Base-by-base conservation (phyloP, 2,113 vertebrate genomes). In the Pardalotus punctatus region DNA sequence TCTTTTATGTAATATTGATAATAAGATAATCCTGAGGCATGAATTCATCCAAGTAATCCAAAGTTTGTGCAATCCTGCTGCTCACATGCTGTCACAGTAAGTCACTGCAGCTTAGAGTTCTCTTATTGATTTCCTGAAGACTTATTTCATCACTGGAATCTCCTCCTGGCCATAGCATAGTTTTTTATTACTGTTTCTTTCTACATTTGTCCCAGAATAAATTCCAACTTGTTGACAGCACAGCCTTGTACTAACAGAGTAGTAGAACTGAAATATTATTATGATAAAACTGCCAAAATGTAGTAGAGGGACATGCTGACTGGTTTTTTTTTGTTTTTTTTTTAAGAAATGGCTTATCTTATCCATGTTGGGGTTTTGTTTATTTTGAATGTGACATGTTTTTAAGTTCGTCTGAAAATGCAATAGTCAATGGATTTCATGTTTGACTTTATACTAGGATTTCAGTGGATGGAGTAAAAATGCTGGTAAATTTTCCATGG, bases 101-200 rank as follows among this genome's bases (percentile, higher is more conserved):
- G 61, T 86, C 45, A 79, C 36, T 84, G 65, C 50, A 87, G 51
- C 48, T 92, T 88, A 45, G 31, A 45, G 33, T 91, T 92, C 93
- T 90, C 72, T 70, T 81, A 58, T 1, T 92, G 69, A 69, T 96
- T 94, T 95, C 83, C 86, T 89, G 57, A 72, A 78, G 62, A 27
- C 61, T 85, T 93, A 93, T 67, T 94, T 97, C 73, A 87, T 73
- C 57, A 47, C 57, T 82, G 57, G 73, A 57, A 65, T 93, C 81
- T 84, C 69, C 47, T 86, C 8, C 58, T 84, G 57, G 60, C 80
- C 81, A 78, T 81, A 57, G 22, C n/a, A 48, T 60, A 81, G 72
- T 16, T 72, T 81, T 87, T 86, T 54, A 51, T 86, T 86, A 51
- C 28, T 78, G 23, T 67, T 94, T 77, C 47, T 83, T 86, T 78